Percentiles rank a stretch among this genome's conserved stretches.
Conservation (phyloP, 2,888 invertebrate genomes). For the Deladenus siricidicola region DNA sequence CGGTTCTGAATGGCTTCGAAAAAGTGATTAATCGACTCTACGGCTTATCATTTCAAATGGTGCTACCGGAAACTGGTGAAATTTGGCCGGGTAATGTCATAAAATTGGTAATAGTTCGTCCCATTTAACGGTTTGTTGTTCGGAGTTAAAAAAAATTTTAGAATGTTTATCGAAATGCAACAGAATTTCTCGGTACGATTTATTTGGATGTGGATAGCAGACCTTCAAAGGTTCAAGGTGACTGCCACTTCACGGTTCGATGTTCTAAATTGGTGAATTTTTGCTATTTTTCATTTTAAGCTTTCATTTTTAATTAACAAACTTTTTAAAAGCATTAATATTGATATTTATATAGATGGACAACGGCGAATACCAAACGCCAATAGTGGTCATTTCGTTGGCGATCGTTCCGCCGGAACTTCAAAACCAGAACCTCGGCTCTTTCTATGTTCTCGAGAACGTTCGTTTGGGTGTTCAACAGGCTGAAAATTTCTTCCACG, state of each 20-base stretch:
- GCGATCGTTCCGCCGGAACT: conserved; percentile 13
- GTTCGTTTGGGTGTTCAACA: conserved; percentile 67
- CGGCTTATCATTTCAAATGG: conserved; percentile 31
- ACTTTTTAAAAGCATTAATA: too few species aligned
- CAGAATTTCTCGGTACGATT: conserved; percentile 73
- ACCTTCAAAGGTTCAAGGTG: conserved; percentile 80
- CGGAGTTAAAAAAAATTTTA: conserved; percentile 25
- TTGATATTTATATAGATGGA: conserved; percentile 28
- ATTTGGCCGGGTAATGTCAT: conserved; percentile 80
- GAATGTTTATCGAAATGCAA: conserved; percentile 64
- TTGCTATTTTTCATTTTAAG: background rate
- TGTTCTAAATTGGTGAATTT: conserved; percentile 67
- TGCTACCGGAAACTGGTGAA: conserved; percentile 63
- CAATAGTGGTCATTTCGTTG: conserved; percentile 50
- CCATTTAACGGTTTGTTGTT: background rate
- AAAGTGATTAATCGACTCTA: conserved; percentile 63
- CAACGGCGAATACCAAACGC: conserved; percentile 27
- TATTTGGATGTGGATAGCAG: conserved; percentile 94
- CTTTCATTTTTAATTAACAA: too few species aligned
- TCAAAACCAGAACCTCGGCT: background rate
- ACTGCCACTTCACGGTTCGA: conserved; percentile 96
- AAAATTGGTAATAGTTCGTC: conserved; percentile 65
- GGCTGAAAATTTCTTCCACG: conserved; percentile 94
- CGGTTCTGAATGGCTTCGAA: conserved; percentile 77
- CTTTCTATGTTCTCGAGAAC: conserved; percentile 2